Evolutionary conservation across 2,113 vertebrate species (phyloP).

Genomic region (Eolophus roseicapilla): DNA sequence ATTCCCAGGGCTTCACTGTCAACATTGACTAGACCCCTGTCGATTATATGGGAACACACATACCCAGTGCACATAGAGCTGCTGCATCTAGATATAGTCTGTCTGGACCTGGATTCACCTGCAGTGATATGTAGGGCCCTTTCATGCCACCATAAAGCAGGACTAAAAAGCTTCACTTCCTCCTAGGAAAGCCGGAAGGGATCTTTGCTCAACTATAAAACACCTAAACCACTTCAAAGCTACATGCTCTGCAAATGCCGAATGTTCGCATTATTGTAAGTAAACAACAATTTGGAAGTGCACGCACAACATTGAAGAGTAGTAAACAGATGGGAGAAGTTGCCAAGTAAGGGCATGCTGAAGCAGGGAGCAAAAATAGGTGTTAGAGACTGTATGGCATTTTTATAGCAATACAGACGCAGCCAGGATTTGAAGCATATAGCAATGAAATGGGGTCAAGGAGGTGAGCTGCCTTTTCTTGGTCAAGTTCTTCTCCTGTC

Average conservation of each 20-base stretch:
- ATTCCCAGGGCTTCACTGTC: neutral
- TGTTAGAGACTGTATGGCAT: slow-evolving; percentile 44
- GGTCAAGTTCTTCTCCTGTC: neutral
- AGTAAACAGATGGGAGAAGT: slow-evolving; percentile 60
- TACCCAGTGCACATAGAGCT: neutral
- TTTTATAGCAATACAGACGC: slow-evolving; percentile 11
- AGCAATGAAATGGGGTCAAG: neutral
- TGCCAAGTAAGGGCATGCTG: slow-evolving; percentile 37
- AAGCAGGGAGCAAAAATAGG: slow-evolving; percentile 26
- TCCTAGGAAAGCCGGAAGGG: neutral
- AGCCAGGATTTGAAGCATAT: slow-evolving; percentile 24
- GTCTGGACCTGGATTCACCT: neutral
- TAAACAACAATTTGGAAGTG: neutral
- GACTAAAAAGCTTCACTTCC: neutral
- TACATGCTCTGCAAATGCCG: neutral
- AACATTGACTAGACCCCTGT: slow-evolving; percentile 7
- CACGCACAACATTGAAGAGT: neutral
- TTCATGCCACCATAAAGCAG: neutral
- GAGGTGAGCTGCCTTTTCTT: slow-evolving; percentile 22
- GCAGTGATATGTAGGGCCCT: accelerated
- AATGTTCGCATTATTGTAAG: neutral
- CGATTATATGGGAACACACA: neutral
- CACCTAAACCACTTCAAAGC: neutral
- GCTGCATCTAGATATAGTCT: neutral
- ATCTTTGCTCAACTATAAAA: neutral